Evolutionary conservation across 2,113 vertebrate genomes (phyloP), one percentile per base, ranked within the genome.

Genomic region (Sterna hirundo): DNA sequence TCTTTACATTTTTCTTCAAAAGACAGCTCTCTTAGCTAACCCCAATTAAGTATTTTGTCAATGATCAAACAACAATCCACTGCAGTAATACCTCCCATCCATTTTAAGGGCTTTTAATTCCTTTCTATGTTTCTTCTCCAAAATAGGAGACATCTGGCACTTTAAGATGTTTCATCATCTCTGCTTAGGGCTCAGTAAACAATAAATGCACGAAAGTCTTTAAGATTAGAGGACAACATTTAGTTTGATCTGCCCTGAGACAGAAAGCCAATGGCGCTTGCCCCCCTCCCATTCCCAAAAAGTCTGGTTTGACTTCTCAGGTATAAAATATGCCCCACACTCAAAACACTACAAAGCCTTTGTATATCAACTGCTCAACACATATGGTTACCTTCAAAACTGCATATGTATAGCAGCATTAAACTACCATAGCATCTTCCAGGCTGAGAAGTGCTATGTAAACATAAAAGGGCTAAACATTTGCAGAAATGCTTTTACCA

Each of bases 401-500:
- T 30, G 52, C 25, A 1, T 4, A 54, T 29, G 68, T 13, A 58
- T 1, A 22, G 42, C 75, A 86, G 62, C n/a, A 57, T 66, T 78
- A 61, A 93, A 81, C 34, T 38, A 30, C 51, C 58, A 27, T 1
- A 86, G 55, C 47, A 82, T 70, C 60, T 74, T 54, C 84, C 38
- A 75, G 69, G n/a, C 44, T 38, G 47, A 70, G 30, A 93, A 87
- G 44, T 34, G 44, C 11, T 64, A 46, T 11, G 32, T 61, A 85
- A 92, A 96, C 76, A 80, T 86, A 85, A 93, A 95, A 92, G 32
- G 55, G 72, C 84, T 64, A 72, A 94, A 75, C 38, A 42, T 75
- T 65, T 90, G n/a, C 80, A 89, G 60, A 93, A 95, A 79, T 68
- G 69, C 11, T 95, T 89, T 83, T 66, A 40, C 46, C 84, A 54